These are phyloP conservation scores for Lates japonicus DNA, from an alignment of 2,797 vertebrate species.

Conservation along the genomic window DNA sequence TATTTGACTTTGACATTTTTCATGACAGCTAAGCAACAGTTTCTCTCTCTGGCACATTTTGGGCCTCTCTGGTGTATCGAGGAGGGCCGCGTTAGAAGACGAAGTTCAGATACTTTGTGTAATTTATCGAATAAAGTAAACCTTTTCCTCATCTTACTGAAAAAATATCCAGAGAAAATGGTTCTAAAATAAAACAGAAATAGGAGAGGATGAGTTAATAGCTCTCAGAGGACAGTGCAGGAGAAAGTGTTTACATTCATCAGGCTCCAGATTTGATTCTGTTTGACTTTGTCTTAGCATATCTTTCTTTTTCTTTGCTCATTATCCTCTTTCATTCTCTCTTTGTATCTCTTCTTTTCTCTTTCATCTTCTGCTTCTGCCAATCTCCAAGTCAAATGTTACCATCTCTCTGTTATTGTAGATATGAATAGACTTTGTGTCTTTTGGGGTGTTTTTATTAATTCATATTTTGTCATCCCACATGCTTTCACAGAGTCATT, in stretches of 20 bases:
- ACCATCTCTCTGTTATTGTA: slow-evolving; percentile 46
- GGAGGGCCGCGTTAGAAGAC: neutral
- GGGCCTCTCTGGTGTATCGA: slow-evolving; percentile 15
- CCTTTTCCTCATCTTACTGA: slow-evolving; percentile 16
- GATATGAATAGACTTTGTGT: slow-evolving; percentile 52
- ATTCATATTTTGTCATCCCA: slow-evolving; percentile 63
- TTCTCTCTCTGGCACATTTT: slow-evolving; percentile 36
- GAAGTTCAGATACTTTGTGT: slow-evolving; percentile 26
- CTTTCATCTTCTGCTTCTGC: slow-evolving; percentile 55
- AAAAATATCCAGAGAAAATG: slow-evolving; percentile 32
- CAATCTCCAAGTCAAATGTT: slow-evolving; percentile 62
- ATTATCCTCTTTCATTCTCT: slow-evolving; percentile 40
- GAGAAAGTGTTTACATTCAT: slow-evolving; percentile 60
- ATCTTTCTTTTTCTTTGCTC: slow-evolving; percentile 44
- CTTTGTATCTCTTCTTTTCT: slow-evolving; percentile 18
- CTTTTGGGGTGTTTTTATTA: slow-evolving; percentile 61
- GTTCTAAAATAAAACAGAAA: slow-evolving; percentile 25
- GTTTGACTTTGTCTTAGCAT: slow-evolving; percentile 60
- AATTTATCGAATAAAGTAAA: slow-evolving; percentile 44
- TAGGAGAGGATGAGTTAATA: slow-evolving; percentile 38
- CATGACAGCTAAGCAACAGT: slow-evolving; percentile 27
- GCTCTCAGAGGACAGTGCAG: slow-evolving; percentile 55
- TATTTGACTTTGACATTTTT: slow-evolving; percentile 64
- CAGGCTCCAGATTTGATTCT: slow-evolving; percentile 60
- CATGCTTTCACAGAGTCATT: slow-evolving; percentile 58